These are phyloP conservation scores for Spheniscus humboldti DNA, from an alignment of 2,797 vertebrate species.

Conservation along the genomic window DNA sequence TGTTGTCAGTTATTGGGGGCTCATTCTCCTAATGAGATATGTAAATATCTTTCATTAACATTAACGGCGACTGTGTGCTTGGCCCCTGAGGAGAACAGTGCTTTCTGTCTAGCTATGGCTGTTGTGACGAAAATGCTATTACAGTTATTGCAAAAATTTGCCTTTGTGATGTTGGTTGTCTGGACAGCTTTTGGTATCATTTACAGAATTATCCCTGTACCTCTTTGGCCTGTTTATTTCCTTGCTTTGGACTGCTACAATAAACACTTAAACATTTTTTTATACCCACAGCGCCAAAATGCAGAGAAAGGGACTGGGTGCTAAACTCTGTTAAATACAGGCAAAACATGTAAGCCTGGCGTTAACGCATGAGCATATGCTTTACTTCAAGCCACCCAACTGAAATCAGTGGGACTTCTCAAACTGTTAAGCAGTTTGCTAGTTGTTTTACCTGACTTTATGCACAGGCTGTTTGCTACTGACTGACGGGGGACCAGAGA, in stretches of 20 bases:
- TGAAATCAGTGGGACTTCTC: background rate
- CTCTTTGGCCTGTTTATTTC: background rate
- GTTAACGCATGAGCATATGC: fast-evolving
- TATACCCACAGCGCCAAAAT: background rate
- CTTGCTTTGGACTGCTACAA: background rate
- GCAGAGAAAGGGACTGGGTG: background rate
- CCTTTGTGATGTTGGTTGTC: background rate
- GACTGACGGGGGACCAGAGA: background rate
- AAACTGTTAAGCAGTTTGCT: background rate
- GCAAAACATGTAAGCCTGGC: background rate
- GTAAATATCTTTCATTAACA: constrained; percentile 55
- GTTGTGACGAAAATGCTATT: background rate
- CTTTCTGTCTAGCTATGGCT: constrained; percentile 3
- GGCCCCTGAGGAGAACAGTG: constrained; percentile 14
- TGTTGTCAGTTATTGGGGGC: constrained; percentile 53
- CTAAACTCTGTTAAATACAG: background rate
- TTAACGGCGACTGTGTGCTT: background rate
- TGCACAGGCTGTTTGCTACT: background rate
- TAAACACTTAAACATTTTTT: background rate
- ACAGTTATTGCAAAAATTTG: background rate
- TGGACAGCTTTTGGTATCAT: background rate
- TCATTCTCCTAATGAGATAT: constrained; percentile 50
- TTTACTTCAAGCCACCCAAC: background rate
- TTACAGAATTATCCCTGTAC: background rate
- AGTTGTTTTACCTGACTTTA: background rate